Conservation (phyloP, 2,888 invertebrate species). For the Andrena hattorfiana region DNA sequence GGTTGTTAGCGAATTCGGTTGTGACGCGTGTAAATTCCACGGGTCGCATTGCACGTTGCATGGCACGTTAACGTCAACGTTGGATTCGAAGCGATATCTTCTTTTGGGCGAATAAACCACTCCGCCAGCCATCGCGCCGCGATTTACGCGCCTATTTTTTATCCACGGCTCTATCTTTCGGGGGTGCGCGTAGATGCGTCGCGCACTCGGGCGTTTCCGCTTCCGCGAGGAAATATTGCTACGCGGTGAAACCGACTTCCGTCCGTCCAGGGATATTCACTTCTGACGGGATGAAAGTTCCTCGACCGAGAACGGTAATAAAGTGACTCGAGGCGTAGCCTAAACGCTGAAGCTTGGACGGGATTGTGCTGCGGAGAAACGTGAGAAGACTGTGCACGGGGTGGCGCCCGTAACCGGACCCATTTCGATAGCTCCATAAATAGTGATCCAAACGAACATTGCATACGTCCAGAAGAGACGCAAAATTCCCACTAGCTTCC, state of each 20-base stretch:
- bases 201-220: slow-evolving; percentile 22
- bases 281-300: slow-evolving; percentile 13
- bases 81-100: slow-evolving; percentile 29
- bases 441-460: slow-evolving; percentile 1
- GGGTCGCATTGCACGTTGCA: not conserved
- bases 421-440: not conserved
- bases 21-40: not conserved
- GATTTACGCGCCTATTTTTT: slow-evolving; percentile 13
- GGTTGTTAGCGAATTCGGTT: slow-evolving; percentile 24
- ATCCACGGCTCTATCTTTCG: slow-evolving; percentile 3
- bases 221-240: slow-evolving; percentile 34
- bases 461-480: not conserved
- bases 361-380: not conserved
- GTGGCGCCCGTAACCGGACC: slow-evolving; percentile 1
- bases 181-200: not conserved
- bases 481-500: not conserved
- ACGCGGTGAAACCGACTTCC: slow-evolving; percentile 29
- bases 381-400: not conserved
- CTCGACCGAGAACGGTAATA: slow-evolving; percentile 16
- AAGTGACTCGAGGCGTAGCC: slow-evolving; percentile 3
- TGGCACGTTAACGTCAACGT: slow-evolving; percentile 14
- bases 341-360: not conserved
- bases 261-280: slow-evolving; percentile 15
- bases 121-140: not conserved
- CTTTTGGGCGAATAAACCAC: slow-evolving; percentile 34